Conservation (phyloP, 2,113 vertebrate species). For the Craseonycteris thonglongyai region DNA sequence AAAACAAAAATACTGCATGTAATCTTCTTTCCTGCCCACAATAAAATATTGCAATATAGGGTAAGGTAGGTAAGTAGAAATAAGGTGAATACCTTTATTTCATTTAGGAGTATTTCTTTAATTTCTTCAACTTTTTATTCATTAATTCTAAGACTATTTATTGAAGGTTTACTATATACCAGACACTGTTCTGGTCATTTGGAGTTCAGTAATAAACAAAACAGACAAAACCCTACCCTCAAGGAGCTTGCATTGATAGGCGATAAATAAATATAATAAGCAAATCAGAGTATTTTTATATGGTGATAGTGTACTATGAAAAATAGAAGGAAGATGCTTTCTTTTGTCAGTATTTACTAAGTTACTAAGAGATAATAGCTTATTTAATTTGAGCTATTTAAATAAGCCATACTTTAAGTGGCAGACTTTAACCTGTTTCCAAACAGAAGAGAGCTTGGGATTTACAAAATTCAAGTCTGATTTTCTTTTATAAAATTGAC, state of each 20-base stretch:
- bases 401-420: slow-evolving; percentile 31
- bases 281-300: slow-evolving; percentile 3
- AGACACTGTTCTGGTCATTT: not conserved
- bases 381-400: slow-evolving; percentile 31
- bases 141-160: not conserved
- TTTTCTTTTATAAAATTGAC: slow-evolving; percentile 46
- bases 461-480: slow-evolving; percentile 38
- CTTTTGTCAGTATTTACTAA: slow-evolving; percentile 17
- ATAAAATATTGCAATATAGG: not conserved
- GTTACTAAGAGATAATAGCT: not conserved
- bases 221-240: not conserved
- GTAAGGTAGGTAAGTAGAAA: not conserved
- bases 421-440: slow-evolving; percentile 11
- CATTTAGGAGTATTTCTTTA: not conserved
- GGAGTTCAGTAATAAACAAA: not conserved
- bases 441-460: slow-evolving; percentile 1
- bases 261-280: not conserved
- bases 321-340: not conserved
- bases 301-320: not conserved
- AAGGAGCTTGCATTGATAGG: not conserved
- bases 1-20: not conserved
- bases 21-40: not conserved
- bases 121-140: not conserved
- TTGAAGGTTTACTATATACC: not conserved
- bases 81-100: not conserved